Evolutionary conservation across 1,140 invertebrate species (phyloP).

Genomic region (Pseudobourletiella spinata): DNA sequence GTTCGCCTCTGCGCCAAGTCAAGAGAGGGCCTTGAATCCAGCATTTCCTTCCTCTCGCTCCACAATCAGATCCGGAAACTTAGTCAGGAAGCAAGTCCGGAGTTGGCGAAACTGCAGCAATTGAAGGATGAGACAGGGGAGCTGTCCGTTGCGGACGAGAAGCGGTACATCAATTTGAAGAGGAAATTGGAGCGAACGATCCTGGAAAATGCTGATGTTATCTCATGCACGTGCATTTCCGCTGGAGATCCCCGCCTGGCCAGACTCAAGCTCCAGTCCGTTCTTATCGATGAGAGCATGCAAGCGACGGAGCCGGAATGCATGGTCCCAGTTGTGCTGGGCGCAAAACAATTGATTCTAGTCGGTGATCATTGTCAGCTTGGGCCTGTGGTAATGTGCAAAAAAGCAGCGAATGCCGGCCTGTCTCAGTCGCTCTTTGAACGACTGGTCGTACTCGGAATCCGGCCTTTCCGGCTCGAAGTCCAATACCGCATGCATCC

Average conservation of each 20-base stretch:
- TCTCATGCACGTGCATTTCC: constrained; percentile 98
- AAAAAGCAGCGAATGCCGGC: constrained; percentile 94
- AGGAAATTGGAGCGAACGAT: constrained; percentile 86
- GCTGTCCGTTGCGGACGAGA: constrained; percentile 85
- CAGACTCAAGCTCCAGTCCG: constrained; percentile 90
- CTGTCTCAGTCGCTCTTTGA: constrained; percentile 97
- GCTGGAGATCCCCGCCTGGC: constrained; percentile 89
- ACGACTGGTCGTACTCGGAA: constrained; percentile 89
- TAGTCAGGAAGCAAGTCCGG: constrained; percentile 57
- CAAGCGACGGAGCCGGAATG: constrained; percentile 92
- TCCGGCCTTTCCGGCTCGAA: constrained; percentile 86
- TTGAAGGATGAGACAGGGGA: constrained; percentile 96
- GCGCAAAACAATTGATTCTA: constrained; percentile 87
- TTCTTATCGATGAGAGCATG: constrained; percentile 93
- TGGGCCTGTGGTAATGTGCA: constrained; percentile 98
- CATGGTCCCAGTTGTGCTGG: constrained; percentile 96
- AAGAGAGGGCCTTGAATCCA: constrained; percentile 94
- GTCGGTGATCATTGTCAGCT: constrained; percentile 99
- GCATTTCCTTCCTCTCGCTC: constrained; percentile 90
- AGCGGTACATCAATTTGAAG: constrained; percentile 84
- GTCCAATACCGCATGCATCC: constrained; percentile 99
- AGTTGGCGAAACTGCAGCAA: constrained; percentile 90
- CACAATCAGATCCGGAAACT: constrained; percentile 96
- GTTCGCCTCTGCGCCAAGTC: constrained; percentile 96
- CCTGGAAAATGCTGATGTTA: constrained; percentile 92